Conservation (phyloP, 2,797 vertebrate species). For the Sebastes steindachneri region DNA sequence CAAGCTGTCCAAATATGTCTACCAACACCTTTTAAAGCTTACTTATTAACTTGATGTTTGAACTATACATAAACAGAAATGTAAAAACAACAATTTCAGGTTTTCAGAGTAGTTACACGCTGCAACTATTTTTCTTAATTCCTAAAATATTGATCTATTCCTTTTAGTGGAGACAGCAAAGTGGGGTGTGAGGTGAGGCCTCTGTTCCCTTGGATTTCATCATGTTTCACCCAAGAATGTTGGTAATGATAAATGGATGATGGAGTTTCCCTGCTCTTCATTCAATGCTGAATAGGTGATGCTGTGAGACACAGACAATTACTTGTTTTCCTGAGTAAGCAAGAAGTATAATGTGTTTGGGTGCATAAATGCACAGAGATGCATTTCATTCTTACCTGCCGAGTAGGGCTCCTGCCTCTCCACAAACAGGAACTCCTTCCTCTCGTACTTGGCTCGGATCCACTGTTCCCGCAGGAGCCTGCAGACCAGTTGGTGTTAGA, state of each 20-base stretch:
- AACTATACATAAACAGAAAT: too few relatives aligned
- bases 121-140: neutral
- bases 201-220: neutral
- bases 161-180: neutral
- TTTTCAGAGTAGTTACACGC: neutral
- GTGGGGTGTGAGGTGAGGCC: neutral
- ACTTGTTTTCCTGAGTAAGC: neutral
- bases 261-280: neutral
- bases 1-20: too few relatives aligned
- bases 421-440: constrained; percentile 88
- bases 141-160: neutral
- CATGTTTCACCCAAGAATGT: constrained; percentile 4
- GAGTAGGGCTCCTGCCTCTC: constrained; percentile 93
- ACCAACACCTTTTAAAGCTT: neutral
- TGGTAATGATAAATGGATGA: constrained; percentile 10
- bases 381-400: constrained; percentile 81
- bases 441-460: constrained; percentile 93
- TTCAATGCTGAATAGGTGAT: neutral
- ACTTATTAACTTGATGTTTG: neutral
- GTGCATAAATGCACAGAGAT: neutral
- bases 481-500: constrained; percentile 43
- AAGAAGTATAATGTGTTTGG: neutral
- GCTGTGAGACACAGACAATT: neutral
- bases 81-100: neutral
- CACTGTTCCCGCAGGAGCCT: constrained; percentile 93